Conservation (phyloP, 2,888 invertebrate species). For the Dysmachus trigonus region DNA sequence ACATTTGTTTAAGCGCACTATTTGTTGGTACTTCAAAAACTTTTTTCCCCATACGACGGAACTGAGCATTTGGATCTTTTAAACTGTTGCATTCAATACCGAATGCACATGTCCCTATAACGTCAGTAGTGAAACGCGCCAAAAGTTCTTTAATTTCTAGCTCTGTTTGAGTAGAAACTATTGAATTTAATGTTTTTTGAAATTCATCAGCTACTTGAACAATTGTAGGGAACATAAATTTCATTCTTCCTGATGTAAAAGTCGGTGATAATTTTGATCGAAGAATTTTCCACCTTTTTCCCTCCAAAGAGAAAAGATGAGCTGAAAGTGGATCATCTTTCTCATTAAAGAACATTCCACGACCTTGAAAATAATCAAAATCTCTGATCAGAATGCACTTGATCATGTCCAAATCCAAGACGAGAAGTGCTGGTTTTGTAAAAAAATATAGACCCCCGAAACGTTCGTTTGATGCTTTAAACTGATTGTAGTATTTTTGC, state of each 20-base stretch:
- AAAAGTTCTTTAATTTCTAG: conserved; percentile 60
- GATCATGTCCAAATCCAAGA: conserved; percentile 53
- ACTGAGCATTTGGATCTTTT: conserved; percentile 56
- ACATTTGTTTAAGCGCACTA: not conserved
- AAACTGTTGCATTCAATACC: conserved; percentile 61
- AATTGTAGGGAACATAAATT: conserved; percentile 59
- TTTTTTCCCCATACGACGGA: conserved; percentile 51
- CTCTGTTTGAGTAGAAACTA: conserved; percentile 10
- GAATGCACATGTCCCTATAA: conserved; percentile 62
- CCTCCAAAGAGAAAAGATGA: conserved; percentile 55
- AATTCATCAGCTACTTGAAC: conserved; percentile 52
- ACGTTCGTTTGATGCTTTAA: conserved; percentile 39
- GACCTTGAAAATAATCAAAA: conserved; percentile 56
- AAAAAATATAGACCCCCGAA: conserved; percentile 49
- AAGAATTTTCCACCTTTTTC: conserved; percentile 61
- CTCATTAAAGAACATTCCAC: conserved; percentile 54
- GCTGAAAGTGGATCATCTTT: conserved; percentile 55
- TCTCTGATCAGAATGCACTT: conserved; percentile 56
- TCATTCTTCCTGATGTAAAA: conserved; percentile 64
- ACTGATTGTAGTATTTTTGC: conserved; percentile 42
- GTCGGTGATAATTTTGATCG: conserved; percentile 61
- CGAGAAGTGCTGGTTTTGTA: conserved; percentile 43
- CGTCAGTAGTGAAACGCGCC: conserved; percentile 63
- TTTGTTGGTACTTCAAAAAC: conserved; percentile 43
- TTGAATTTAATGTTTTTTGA: conserved; percentile 51